These are phyloP conservation scores for Equus quagga DNA, from an alignment of 2,113 vertebrate genomes.

Conservation along the genomic window DNA sequence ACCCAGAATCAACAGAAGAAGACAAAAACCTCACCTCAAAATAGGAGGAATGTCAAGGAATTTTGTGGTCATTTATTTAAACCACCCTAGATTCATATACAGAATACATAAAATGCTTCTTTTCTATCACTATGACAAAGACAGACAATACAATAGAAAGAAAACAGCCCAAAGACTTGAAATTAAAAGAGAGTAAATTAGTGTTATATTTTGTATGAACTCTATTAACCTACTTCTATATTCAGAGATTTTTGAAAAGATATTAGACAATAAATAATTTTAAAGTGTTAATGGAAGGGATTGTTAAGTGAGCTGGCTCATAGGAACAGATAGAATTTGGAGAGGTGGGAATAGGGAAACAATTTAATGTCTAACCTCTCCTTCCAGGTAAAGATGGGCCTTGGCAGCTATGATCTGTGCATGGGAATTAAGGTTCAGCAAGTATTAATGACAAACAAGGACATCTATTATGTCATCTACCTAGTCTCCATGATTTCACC, in stretches of 20 bases:
- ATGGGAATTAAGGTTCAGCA: neutral
- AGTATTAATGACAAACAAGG: neutral
- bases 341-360: neutral
- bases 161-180: neutral
- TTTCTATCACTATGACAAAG: neutral
- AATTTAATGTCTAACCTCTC: neutral
- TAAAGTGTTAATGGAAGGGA: neutral
- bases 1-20: neutral
- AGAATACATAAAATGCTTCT: neutral
- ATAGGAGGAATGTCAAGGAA: neutral
- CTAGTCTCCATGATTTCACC: neutral
- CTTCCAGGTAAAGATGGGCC: neutral
- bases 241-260: conserved; percentile 19
- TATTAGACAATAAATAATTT: neutral
- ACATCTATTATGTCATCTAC: neutral
- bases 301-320: neutral
- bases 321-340: neutral
- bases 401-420: neutral
- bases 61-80: neutral
- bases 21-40: neutral
- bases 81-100: neutral
- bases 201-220: neutral
- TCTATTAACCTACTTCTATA: conserved; percentile 30
- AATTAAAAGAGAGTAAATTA: conserved; percentile 28
- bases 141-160: neutral